Evolutionary conservation across 2,888 invertebrate genomes (phyloP).

Genomic region (Heteropelma amictum): DNA sequence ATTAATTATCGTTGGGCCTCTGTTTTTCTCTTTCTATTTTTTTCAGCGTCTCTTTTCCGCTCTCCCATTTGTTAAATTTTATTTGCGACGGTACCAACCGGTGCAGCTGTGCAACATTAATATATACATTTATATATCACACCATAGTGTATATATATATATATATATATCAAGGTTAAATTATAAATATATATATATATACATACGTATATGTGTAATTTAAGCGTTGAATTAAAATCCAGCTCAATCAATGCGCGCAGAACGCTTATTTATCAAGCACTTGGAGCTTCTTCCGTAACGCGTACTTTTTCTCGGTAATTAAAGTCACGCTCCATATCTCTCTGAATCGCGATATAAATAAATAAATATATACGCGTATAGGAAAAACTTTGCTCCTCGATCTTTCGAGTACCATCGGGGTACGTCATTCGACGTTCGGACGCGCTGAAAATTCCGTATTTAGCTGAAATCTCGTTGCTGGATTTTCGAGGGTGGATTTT

Average conservation of each 20-base stretch:
- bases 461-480: no score
- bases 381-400: no score
- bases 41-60: background rate
- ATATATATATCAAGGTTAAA: background rate
- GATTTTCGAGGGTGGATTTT: no score
- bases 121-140: no score
- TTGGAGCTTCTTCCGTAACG: constrained; percentile 10
- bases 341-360: background rate
- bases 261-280: constrained; percentile 33
- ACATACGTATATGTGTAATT: background rate
- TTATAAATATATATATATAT: background rate
- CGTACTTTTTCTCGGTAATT: constrained; percentile 32
- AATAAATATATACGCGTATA: background rate
- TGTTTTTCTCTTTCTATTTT: background rate
- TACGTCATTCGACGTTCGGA: no score
- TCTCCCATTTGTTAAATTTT: constrained; percentile 40
- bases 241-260: constrained; percentile 33
- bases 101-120: constrained; percentile 19
- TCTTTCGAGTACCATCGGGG: no score
- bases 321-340: constrained; percentile 17
- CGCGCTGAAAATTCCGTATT: no score
- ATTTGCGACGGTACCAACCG: constrained; percentile 35
- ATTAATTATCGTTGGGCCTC: constrained; percentile 57
- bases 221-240: constrained; percentile 35
- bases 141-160: background rate